Conservation (phyloP, 2,888 invertebrate species). For the Agonopterix arenella region DNA sequence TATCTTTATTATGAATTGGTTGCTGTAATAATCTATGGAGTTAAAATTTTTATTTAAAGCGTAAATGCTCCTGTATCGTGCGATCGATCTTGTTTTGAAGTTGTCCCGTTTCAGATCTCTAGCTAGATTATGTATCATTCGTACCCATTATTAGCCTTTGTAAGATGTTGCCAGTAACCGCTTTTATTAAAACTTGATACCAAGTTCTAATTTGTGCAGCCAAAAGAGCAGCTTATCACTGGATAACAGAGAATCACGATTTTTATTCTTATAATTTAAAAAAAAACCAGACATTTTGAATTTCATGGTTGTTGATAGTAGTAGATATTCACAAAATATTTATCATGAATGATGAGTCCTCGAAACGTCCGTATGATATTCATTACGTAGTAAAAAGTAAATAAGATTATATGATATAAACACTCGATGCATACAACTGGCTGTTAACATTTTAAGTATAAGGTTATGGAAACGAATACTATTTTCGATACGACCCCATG, state of each 20-base stretch:
- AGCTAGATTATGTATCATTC: slow-evolving; percentile 10
- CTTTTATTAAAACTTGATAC: background rate
- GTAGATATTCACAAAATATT: too few relatives aligned
- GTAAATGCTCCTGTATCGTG: too few relatives aligned
- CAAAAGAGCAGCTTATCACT: slow-evolving; percentile 5
- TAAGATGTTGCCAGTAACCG: background rate
- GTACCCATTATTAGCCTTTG: slow-evolving; percentile 10
- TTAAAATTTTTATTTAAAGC: too few relatives aligned
- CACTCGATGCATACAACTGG: too few relatives aligned
- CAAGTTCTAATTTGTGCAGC: slow-evolving; percentile 3
- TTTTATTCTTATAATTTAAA: too few relatives aligned
- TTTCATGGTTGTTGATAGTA: too few relatives aligned
- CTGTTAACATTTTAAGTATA: background rate
- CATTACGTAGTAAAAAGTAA: too few relatives aligned
- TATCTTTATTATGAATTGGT: background rate
- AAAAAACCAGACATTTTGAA: too few relatives aligned
- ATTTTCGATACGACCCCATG: slow-evolving; percentile 3
- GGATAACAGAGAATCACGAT: too few relatives aligned
- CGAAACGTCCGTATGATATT: too few relatives aligned
- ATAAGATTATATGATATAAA: too few relatives aligned
- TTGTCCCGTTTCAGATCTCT: slow-evolving; percentile 6
- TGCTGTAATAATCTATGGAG: background rate
- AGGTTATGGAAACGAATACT: slow-evolving; percentile 8
- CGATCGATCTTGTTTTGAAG: background rate
- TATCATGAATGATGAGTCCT: too few relatives aligned